phyloP scores from a whole-genome alignment of 2,888 invertebrate genomes.

The Chalcosyrphus nemorum region DNA sequence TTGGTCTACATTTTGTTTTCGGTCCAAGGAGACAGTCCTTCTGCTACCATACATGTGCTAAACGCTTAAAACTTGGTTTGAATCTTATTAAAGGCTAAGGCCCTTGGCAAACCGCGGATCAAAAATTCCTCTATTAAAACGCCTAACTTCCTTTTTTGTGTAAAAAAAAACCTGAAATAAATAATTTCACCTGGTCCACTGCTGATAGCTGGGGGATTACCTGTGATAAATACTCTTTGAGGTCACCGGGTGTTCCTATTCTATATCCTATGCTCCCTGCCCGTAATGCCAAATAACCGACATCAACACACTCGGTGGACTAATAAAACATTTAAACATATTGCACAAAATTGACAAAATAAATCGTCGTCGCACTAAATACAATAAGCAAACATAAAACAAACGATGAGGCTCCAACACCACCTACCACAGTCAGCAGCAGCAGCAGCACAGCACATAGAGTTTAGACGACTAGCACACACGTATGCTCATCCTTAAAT shows the following conservation, averaged over 20 bases:
- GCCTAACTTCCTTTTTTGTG: no score
- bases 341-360: slow-evolving; percentile 72
- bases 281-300: slow-evolving; percentile 33
- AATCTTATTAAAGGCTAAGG: no score
- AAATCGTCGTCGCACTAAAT: slow-evolving; percentile 70
- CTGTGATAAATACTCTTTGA: slow-evolving; percentile 54
- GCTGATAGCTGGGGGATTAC: slow-evolving; percentile 58
- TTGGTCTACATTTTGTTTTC: no score
- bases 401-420: slow-evolving; percentile 22
- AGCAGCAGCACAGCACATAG: not conserved
- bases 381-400: slow-evolving; percentile 73
- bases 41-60: no score
- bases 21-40: no score
- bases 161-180: not conserved
- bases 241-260: slow-evolving; percentile 30
- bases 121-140: not conserved
- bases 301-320: slow-evolving; percentile 56
- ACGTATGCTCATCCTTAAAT: slow-evolving; percentile 73
- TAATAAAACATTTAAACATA: slow-evolving; percentile 72
- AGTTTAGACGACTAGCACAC: slow-evolving; percentile 67
- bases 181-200: slow-evolving; percentile 51
- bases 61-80: no score
- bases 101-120: no score
- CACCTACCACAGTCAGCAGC: not conserved
- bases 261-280: not conserved